Evolutionary conservation across 2,113 vertebrate species (phyloP), one percentile per base, ranked within the genome.

Genomic region (Scolopax mira): DNA sequence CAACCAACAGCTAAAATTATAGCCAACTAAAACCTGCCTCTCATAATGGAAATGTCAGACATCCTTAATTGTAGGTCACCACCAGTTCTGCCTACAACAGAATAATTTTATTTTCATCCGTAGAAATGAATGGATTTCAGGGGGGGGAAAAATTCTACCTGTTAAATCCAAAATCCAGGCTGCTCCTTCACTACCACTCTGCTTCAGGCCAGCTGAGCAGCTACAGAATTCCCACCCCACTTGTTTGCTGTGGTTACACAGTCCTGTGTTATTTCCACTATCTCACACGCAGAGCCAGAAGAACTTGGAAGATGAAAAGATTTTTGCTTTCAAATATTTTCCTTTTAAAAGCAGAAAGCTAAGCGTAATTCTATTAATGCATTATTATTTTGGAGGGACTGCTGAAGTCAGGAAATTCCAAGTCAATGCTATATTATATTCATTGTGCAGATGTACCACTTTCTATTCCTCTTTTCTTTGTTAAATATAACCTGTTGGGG

Each of bases 371-470:
- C 73, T 97, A 49, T 93, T 95, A 96, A 92, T 75, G 92, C 73
- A 75, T 94, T 92, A 92, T 93, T 90, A 95, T 90, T 93, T 95
- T 90, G 93, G 83, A 96, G 82, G 61, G 61, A 69, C 49, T 41
- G 80, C 86, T 89, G 61, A 85, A 96, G 94, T 94, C 96, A 96
- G 96, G 96, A 97, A 94, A 96, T 96, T 96, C 96, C 94, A 94
- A 95, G 92, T 84, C 93, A 94, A 33, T 89, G 77, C 23, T 95
- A 92, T 94, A 69, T 89, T 93, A 81, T 96, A 95, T 92, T 89
- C 79, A 58, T 91, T 96, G 93, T 88, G 87, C 96, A 97, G 95
- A 93, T 88, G 94, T 97, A 88, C 93, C 79, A 46, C 58, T 95
- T 93, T 94, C 83, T 92, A 41, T 79, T 95, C 89, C 78, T 91